These are phyloP conservation scores for Cheumatopsyche charites DNA, from an alignment of 1,140 invertebrate species.

Conservation along the genomic window DNA sequence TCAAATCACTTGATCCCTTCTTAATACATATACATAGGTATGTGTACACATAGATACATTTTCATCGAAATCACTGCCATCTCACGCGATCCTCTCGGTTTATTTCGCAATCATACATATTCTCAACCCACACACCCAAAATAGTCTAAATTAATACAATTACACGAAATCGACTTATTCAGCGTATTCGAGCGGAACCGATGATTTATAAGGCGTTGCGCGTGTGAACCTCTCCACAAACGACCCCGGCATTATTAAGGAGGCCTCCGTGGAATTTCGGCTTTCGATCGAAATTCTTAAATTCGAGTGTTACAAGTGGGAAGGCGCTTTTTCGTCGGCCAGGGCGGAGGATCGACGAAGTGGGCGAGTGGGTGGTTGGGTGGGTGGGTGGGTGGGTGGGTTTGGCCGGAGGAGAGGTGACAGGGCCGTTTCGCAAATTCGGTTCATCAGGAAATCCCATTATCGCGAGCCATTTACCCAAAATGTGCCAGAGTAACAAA, in stretches of 20 bases:
- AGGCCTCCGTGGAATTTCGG: conserved; percentile 17
- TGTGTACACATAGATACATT: too few relatives aligned
- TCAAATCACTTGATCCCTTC: too few relatives aligned
- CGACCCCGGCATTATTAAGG: not conserved
- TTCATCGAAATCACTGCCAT: too few relatives aligned
- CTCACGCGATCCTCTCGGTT: too few relatives aligned
- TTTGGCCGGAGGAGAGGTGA: not conserved
- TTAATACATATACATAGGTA: too few relatives aligned
- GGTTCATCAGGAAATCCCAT: conserved; percentile 48
- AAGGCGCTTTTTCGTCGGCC: not conserved
- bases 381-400: not conserved
- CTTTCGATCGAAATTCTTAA: conserved; percentile 31
- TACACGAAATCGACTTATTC: not conserved
- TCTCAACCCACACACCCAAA: too few relatives aligned
- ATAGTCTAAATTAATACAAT: not conserved
- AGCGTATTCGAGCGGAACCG: not conserved
- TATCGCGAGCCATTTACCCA: conserved; percentile 48
- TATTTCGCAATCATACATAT: too few relatives aligned
- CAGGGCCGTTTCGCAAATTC: conserved; percentile 42
- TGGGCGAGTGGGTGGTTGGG: not conserved
- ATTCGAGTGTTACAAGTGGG: conserved; percentile 32
- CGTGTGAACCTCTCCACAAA: not conserved
- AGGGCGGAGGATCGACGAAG: not conserved
- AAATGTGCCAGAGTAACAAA: conserved; percentile 43
- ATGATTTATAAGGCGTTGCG: not conserved